phyloP scores from a whole-genome alignment of 2,113 vertebrate species.

The Alces alces region DNA sequence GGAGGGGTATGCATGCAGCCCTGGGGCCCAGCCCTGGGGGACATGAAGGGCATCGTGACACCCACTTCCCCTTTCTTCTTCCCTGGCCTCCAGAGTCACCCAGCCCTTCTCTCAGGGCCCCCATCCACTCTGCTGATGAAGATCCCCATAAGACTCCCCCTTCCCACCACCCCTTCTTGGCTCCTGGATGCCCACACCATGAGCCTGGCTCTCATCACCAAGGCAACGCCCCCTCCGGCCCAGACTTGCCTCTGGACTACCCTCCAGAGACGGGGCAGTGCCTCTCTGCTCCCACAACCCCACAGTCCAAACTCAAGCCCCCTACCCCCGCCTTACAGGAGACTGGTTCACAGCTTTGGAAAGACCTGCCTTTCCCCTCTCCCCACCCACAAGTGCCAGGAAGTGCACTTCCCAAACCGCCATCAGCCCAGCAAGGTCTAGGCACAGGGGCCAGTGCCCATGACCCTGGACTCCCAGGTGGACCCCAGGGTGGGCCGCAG shows the following conservation, averaged over 20 bases:
- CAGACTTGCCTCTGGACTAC: background rate
- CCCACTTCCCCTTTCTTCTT: background rate
- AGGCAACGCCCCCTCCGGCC: background rate
- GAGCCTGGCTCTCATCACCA: background rate
- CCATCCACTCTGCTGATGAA: background rate
- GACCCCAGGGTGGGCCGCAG: background rate
- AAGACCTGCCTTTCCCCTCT: background rate
- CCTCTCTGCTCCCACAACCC: background rate
- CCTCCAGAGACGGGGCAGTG: background rate
- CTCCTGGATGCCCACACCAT: background rate
- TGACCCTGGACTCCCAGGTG: background rate
- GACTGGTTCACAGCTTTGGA: background rate
- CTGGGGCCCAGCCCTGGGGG: background rate
- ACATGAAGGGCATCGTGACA: background rate
- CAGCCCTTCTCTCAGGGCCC: background rate
- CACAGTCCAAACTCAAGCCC: background rate
- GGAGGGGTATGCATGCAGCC: background rate
- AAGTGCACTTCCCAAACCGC: background rate
- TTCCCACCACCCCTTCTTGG: background rate
- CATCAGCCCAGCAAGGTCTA: background rate
- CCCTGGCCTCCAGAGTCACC: background rate
- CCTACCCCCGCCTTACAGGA: background rate
- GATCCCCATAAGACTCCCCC: too few relatives aligned
- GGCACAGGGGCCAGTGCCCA: background rate
- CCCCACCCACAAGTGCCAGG: background rate